Base-by-base conservation (phyloP, 2,113 vertebrate species). In the Catagonus wagneri region DNA sequence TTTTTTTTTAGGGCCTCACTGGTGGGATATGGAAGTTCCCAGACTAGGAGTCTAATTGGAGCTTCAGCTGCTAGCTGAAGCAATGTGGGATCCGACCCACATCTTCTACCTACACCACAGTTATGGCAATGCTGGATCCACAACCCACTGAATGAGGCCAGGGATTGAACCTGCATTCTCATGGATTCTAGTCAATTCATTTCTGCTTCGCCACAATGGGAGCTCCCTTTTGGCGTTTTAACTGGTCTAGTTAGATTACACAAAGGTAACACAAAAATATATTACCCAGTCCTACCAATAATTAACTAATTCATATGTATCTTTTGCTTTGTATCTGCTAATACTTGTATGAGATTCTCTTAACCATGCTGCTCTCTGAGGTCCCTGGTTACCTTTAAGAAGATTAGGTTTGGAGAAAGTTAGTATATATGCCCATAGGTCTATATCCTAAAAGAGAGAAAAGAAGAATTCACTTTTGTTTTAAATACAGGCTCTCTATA, bases 211-310 rank as follows among this genome's bases (percentile, higher is more conserved):
- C 44, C 44, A 44, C 44, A 44, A 44, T 44, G 44, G 44, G 44
- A 44, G 8, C 44, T 44, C 44, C 44, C 44, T 44, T 44, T 44
- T 44, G 44, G n/a, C n/a, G 29, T 2, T 80, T 88, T 66, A 74
- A 36, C 23, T 11, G 83, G 13, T 96, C n/a, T 90, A 36, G n/a
- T 71, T 95, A 44, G 68, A 29, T 91, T 80, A 75, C 2, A 90
- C 29, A 65, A 56, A 72, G 5, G 12, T 50, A 50, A 36, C 20
- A 27, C 22, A 80, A 65, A 89, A 89, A 54, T 63, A 9, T 83
- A 86, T 78, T 90, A 68, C 66, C 13, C 74, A 84, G 36, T 50
- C 78, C n/a, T 85, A 68, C 44, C 52, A 94, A 27, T 10, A 34
- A 54, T 1, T 83, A 54, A 76, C 54, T 84, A 89, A 76, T 89